Conservation (phyloP, 2,113 vertebrate species). For the Phylloscopus trochilus region DNA sequence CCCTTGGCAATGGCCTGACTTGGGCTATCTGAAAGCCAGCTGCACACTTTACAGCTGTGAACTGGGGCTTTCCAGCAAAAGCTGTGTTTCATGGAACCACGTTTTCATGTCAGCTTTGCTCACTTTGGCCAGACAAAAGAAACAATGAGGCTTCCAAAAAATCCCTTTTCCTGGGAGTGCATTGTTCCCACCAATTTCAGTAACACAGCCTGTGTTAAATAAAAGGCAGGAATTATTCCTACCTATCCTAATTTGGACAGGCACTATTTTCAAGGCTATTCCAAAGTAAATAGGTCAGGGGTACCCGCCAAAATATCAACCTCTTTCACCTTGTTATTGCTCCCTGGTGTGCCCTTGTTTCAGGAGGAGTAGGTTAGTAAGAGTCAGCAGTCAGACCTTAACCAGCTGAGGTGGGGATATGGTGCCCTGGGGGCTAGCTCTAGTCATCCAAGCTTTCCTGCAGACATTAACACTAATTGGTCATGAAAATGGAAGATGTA, state of each 20-base stretch:
- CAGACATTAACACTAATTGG: background rate
- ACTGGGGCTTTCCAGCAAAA: background rate
- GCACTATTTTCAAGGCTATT: background rate
- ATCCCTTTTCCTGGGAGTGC: background rate
- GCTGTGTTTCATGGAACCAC: background rate
- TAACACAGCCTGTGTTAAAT: background rate
- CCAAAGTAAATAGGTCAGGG: background rate
- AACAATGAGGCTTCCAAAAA: accelerated
- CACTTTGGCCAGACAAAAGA: background rate
- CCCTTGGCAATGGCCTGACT: background rate
- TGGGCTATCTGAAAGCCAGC: background rate
- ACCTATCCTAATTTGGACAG: background rate
- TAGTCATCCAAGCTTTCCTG: background rate
- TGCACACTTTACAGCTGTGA: background rate
- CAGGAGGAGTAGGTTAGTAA: background rate
- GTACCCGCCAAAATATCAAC: background rate
- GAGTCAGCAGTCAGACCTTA: background rate
- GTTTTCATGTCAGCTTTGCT: background rate
- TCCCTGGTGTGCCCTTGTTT: background rate
- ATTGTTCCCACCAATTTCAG: background rate
- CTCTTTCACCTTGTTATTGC: background rate
- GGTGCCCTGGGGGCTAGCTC: background rate
- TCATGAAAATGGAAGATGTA: background rate
- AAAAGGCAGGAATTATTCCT: background rate
- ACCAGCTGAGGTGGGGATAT: background rate